Evolutionary conservation across 2,113 vertebrate species (phyloP), one percentile per base, ranked within the genome.

Genomic region (Urocitellus parryii): DNA sequence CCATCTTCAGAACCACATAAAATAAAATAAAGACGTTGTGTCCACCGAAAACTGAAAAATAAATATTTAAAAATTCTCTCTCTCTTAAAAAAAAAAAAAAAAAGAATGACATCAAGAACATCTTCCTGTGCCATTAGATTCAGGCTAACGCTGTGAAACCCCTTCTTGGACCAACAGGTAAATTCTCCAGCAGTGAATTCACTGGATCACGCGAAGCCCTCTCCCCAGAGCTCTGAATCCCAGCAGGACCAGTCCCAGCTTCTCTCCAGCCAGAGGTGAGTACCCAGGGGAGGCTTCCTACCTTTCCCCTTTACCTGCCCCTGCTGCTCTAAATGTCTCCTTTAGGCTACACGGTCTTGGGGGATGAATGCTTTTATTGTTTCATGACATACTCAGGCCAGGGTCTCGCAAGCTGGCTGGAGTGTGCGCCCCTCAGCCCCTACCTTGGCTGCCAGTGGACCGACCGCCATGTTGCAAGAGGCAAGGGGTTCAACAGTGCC

Each of bases 231-330:
- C 32, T 48, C 88, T 5, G 96, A 97, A 42, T 34, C 96, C 82
- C 97, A 63, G 0, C 80, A 58, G 0, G 65, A 92, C n/a, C 45
- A 1, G 39, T 4, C 86, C 29, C 93, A 61, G 34, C 58, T 53
- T 67, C 88, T 88, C 51, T 84, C 91, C 89, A 39, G 78, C 85
- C 95, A 88, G 90, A 98, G 98, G 98, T 99, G 98, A 98, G 37
- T 8, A 22, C 42, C 58, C 61, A 32, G 4, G 42, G 77, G 13
- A 17, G 10, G 10, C 27, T 25, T 37, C 68, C 42, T 8, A 1
- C 74, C 45, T 56, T 32, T 76, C 51, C 58, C 13, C 70, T 68
- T 25, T 13, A 4, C 9, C 76, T 0, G 0, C 1, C 6, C 84
- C 24, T 13, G 10, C n/a, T 48, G 85, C 89, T 58, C 8, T 58